A percentile compares a stretch with the other conserved stretches of the same genome.
Evolutionary conservation across 1,140 invertebrate species (phyloP).

Genomic region (Nymphalis io): DNA sequence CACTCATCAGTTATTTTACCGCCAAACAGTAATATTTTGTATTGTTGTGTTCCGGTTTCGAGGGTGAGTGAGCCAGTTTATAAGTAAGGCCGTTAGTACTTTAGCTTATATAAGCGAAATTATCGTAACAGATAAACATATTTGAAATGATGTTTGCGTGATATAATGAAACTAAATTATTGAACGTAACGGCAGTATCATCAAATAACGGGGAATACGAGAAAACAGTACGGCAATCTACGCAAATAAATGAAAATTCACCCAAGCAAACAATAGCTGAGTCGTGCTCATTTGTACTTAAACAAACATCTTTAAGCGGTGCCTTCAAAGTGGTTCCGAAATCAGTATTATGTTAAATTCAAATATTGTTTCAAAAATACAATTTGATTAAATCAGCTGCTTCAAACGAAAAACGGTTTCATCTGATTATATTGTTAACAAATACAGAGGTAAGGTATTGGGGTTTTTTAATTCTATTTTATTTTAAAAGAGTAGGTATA

Average conservation of each 20-base stretch:
- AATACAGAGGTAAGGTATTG: no score
- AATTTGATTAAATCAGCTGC: not conserved
- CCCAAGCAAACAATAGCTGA: conserved; percentile 52
- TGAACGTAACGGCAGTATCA: conserved; percentile 48
- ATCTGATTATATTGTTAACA: not conserved
- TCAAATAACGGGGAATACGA: conserved; percentile 48
- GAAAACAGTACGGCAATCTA: conserved; percentile 42
- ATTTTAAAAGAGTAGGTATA: no score
- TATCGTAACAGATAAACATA: no score
- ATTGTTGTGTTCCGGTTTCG: no score
- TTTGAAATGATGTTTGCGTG: conserved; percentile 1
- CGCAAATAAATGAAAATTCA: conserved; percentile 61
- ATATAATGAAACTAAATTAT: conserved; percentile 41
- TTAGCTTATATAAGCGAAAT: no score
- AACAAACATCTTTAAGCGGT: conserved; percentile 51
- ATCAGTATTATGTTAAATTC: conserved; percentile 37
- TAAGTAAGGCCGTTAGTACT: no score
- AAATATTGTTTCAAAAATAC: conserved; percentile 26
- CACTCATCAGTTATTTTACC: no score
- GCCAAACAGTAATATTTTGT: no score
- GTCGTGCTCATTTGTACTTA: conserved; percentile 50
- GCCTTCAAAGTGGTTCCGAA: conserved; percentile 34
- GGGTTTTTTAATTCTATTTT: no score
- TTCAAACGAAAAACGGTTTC: not conserved
- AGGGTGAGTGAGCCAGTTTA: no score